Evolutionary conservation across 2,797 vertebrate species (phyloP), one percentile per base, ranked within the genome.

Genomic region (Argyrosomus regius): DNA sequence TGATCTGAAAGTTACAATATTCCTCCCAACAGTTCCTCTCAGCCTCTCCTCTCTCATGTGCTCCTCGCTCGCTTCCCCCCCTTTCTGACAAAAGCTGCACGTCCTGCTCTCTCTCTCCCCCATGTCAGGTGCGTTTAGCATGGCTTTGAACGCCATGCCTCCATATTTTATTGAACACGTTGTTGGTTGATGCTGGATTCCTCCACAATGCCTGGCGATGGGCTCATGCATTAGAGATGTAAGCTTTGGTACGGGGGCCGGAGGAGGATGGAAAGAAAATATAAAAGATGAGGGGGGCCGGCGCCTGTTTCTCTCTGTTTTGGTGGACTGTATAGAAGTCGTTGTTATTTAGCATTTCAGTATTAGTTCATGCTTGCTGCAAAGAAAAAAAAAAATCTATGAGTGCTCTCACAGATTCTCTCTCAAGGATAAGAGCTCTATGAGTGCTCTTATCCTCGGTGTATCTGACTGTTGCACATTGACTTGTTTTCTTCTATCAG

Each of bases 91-190:
- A 90, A 89, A 88, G 83, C 88, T 75, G 82, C 92, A 87, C 83
- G 79, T 89, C 90, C 91, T 45, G 35, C 84, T 84, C 78, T 74
- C 83, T 84, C 87, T 83, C 89, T 83, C 48, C 82, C 82, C 80
- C 76, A 83, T 65, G 92, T 93, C 94, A 93, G 93, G 91, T 92
- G 88, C 94, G 39, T 95, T 95, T 95, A 95, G 89, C 93, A 94
- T 92, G 93, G 90, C 94, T 96, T 96, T 96, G 95, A 95, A 95
- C 88, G 77, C 86, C 84, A 81, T 71, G 83, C 68, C 83, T 80
- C 90, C 89, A 95, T 96, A 92, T 95, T 95, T 95, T 96, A 95
- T 95, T 94, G 91, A 96, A 93, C 78, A 73, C 88, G 86, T 94
- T 95, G 95, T 95, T 95, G 93, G 91, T 94, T 94, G 93, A 93